A percentile compares a stretch with the other conserved stretches of the same genome.
These are phyloP conservation scores for Plectus sambesii DNA, from an alignment of 1,140 invertebrate genomes.

Conservation along the genomic window DNA sequence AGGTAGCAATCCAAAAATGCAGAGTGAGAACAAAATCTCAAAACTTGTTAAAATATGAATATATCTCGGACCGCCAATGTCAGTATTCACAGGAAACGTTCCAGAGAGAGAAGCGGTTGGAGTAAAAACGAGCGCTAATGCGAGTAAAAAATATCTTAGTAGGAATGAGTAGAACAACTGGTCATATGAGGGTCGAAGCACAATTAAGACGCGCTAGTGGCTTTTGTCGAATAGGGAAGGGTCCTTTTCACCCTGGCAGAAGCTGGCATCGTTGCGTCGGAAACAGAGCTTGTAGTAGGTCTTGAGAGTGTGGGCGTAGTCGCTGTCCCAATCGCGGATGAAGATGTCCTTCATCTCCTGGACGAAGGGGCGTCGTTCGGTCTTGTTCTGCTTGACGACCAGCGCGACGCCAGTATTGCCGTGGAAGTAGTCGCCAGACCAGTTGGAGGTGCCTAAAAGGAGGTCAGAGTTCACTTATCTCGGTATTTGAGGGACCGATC, in stretches of 20 bases:
- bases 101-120: no score
- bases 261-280: conserved; percentile 13
- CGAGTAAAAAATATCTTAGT: no score
- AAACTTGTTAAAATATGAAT: no score
- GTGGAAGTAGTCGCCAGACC: conserved; percentile 92
- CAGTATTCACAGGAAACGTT: no score
- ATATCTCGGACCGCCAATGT: no score
- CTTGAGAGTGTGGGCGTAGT: conserved; percentile 35
- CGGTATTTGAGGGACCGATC: no score
- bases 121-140: no score
- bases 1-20: no score
- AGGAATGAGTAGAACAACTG: no score
- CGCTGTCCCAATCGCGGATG: conserved; percentile 36
- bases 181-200: no score
- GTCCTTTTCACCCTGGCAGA: conserved; percentile 40
- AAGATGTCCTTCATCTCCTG: conserved; percentile 29
- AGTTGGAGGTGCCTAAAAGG: conserved; percentile 74
- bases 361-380: conserved; percentile 9
- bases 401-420: conserved; percentile 62
- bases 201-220: no score
- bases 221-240: conserved; percentile 26
- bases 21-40: no score
- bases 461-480: background rate
- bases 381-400: conserved; percentile 31
- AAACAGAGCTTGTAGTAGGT: conserved; percentile 32